Evolutionary conservation across 2,113 vertebrate genomes (phyloP), one percentile per base, ranked within the genome.

Genomic region (Toxotes chatareus): DNA sequence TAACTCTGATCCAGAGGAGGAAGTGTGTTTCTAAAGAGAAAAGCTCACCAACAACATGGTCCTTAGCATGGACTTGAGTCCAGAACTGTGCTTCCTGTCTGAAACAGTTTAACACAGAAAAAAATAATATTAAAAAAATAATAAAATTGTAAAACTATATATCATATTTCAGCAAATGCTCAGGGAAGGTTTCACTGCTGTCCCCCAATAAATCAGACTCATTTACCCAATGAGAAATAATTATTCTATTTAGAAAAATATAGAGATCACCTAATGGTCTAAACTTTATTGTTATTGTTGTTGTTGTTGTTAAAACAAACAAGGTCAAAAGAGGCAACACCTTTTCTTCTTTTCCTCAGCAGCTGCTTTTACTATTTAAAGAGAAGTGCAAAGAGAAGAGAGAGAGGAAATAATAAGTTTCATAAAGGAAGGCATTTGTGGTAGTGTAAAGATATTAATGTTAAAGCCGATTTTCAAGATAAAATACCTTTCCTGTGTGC

Each of bases 61-160:
- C 94, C 63, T 77, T 89, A 0, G 62, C n/a, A 2, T 93, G 92
- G 76, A 92, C 57, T 21, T 82, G 67, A 60, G 85, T 73, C 95
- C 95, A 95, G 63, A 95, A 93, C 40, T 91, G 76, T 0, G 89
- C 89, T 17, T 93, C 89, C 55, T 93, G 61, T 57, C 95, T 96
- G 76, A 56, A 85, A 77, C 1, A 77, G 27, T 69, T 21, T 16
- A 80, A 67, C 14, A 86, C 6, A 73, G 12, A 14, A 38, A 56
- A 0, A 56, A 14, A 19, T 36, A 53, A 16, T 31, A 23, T n/a
- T n/a, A n/a, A n/a, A n/a, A n/a, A n/a, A n/a, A n/a, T n/a, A n/a
- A n/a, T n/a, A n/a, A n/a, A n/a, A n/a, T n/a, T n/a, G n/a, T n/a
- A 6, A 19, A 53, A 34, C 7, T 51, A 11, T 19, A 47, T 5